phyloP scores from a whole-genome alignment of 2,888 invertebrate species.

The Sabatieria punctata region DNA sequence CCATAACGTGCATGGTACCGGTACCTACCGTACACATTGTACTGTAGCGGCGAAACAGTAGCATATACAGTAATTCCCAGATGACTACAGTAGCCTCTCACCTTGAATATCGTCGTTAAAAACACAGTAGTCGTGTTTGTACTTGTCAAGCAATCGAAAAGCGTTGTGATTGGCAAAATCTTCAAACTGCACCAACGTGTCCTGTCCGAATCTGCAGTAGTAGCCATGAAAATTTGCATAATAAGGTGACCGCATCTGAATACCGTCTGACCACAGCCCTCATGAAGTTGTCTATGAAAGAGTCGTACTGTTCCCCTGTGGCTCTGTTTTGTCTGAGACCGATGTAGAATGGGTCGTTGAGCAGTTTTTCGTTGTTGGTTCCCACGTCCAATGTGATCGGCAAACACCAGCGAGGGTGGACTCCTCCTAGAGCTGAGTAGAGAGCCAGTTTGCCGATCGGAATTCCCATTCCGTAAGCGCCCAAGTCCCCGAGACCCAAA shows the following conservation, averaged over 20 bases:
- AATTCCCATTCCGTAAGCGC: constrained; percentile 89
- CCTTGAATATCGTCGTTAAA: constrained; percentile 99
- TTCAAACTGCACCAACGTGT: constrained; percentile 60
- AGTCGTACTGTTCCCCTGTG: constrained; percentile 68
- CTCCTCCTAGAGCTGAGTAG: constrained; percentile 89
- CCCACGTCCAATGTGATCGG: too few species aligned
- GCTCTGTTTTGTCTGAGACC: constrained; percentile 69
- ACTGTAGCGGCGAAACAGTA: too few species aligned
- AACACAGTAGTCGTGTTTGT: constrained; percentile 70
- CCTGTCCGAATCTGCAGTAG: constrained; percentile 39
- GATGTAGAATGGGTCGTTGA: too few species aligned
- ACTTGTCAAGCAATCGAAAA: constrained; percentile 73
- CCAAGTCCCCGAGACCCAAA: too few species aligned
- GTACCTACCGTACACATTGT: too few species aligned
- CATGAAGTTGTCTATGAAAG: constrained; percentile 95
- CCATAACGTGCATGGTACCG: too few species aligned
- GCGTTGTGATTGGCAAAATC: constrained; percentile 97
- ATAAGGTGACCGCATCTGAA: too few species aligned
- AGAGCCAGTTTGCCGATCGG: constrained; percentile 90
- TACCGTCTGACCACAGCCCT: constrained; percentile 67
- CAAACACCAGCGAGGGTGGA: constrained; percentile 85
- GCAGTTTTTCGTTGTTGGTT: too few species aligned
- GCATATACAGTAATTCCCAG: too few species aligned
- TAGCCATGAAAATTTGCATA: too few species aligned
- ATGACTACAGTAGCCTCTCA: too few species aligned